Base-by-base conservation (phyloP, 2,113 vertebrate species). In the Cricetomys ansorgei region DNA sequence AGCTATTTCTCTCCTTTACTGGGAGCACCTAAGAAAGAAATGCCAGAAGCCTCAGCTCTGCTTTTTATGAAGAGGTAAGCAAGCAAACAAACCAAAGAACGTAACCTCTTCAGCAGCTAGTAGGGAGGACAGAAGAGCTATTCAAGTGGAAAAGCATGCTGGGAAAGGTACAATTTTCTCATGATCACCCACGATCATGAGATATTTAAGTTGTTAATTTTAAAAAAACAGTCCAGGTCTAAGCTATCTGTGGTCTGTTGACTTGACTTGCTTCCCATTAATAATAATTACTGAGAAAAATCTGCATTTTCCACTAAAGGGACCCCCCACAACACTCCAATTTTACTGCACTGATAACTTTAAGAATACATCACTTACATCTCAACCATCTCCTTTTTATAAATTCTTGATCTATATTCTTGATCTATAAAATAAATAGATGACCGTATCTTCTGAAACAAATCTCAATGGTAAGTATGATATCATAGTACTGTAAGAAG, bases 201-300 rank as follows among this genome's bases (percentile, higher is more conserved):
- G 64, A 64, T 84, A 67, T 77, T 96, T 77, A 62, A 69, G 16
- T 64, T 79, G 10, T 72, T 88, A 84, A 72, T 72, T 80, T 92
- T 53, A 59, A 55, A 50, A 79, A 88, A 55, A 17, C 17, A 45
- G 34, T 65, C 25, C 48, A 29, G 37, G 21, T 50, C 23, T 77
- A 53, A 89, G 34, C 69, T n/a, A 45, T 9, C 59, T 65, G 16
- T 29, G 53, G 3, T 62, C 25, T 72, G 57, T 59, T 40, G 70
- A 81, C 55, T 92, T 17, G 34, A 15, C 34, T 85, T 76, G 9
- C 69, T 94, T 83, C 9, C 27, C 34, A 40, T 53, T 84, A 89
- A n/a, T 59, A 80, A 94, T 7, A 92, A 87, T 34, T 50, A 19
- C 8, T n/a, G 80, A 84, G 67, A 59, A 92, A 92, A 91, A 75